These are phyloP conservation scores for Noctua comes DNA, from an alignment of 2,888 invertebrate species.

Conservation along the genomic window DNA sequence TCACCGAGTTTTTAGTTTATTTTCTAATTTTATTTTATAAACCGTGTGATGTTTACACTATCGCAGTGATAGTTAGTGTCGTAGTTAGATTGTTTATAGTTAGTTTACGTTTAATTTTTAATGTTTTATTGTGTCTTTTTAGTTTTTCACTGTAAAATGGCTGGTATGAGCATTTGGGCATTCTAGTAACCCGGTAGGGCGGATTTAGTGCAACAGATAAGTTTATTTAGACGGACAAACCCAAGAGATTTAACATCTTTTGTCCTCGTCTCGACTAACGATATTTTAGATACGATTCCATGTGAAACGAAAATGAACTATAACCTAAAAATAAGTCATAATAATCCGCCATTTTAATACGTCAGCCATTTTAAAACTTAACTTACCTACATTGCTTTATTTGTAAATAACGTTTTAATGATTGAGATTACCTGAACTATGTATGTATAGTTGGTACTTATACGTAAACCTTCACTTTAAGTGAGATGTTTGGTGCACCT, in stretches of 20 bases:
- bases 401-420: conserved; percentile 81
- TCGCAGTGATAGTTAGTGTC: conserved; percentile 85
- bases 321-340: conserved; percentile 61
- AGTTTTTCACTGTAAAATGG: conserved; percentile 66
- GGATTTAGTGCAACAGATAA: conserved; percentile 81
- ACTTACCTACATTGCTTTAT: conserved; percentile 78
- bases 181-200: conserved; percentile 69
- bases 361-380: conserved; percentile 73
- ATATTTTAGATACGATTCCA: conserved; percentile 55
- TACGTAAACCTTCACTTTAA: conserved; percentile 68
- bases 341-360: conserved; percentile 69
- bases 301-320: conserved; percentile 53
- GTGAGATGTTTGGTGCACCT: conserved; percentile 77
- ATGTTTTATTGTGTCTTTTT: conserved; percentile 75
- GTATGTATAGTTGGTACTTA: conserved; percentile 66
- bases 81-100: conserved; percentile 82
- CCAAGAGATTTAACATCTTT: conserved; percentile 60
- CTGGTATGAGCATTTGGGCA: conserved; percentile 61
- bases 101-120: conserved; percentile 80
- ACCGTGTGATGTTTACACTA: conserved; percentile 84
- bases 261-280: conserved; percentile 58
- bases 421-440: conserved; percentile 73
- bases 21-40: conserved; percentile 79
- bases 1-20: conserved; percentile 75
- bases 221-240: conserved; percentile 44